phyloP scores from a whole-genome alignment of 2,888 invertebrate species.

The Toxonevra muliebris region DNA sequence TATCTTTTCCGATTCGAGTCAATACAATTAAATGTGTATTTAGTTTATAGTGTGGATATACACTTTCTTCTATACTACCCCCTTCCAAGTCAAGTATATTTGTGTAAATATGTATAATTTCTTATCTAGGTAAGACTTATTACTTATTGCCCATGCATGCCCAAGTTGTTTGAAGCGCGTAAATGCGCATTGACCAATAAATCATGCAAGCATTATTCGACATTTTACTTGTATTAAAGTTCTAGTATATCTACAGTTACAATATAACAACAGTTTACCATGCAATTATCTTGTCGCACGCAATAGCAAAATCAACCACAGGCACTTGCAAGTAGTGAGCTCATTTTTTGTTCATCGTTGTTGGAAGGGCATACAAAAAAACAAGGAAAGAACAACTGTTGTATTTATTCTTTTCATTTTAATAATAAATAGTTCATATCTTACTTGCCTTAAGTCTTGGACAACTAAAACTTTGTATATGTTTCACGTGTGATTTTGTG shows the following conservation, averaged over 20 bases:
- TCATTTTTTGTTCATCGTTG: not conserved
- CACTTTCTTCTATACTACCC: not conserved
- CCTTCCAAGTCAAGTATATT: not conserved
- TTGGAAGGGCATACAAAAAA: too few species aligned
- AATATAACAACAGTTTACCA: constrained; percentile 46
- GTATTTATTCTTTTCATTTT: too few species aligned
- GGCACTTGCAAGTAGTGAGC: not conserved
- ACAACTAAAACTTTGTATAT: too few species aligned
- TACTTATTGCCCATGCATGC: too few species aligned
- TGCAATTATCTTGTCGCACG: constrained; percentile 56
- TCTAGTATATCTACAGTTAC: constrained; percentile 7
- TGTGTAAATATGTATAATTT: constrained; percentile 6
- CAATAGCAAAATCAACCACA: constrained; percentile 40
- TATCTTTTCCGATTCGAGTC: not conserved
- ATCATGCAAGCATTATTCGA: constrained; percentile 49
- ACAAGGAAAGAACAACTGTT: too few species aligned
- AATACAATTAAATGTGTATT: not conserved
- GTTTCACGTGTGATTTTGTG: too few species aligned
- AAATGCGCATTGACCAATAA: constrained; percentile 44
- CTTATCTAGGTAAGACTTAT: too few species aligned
- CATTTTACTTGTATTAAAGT: too few species aligned
- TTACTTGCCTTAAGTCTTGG: too few species aligned
- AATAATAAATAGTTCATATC: too few species aligned
- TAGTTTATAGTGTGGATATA: not conserved
- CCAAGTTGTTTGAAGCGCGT: constrained; percentile 13